Evolutionary conservation across 2,888 invertebrate species (phyloP).

Genomic region (Brachynemurus nebulosus): DNA sequence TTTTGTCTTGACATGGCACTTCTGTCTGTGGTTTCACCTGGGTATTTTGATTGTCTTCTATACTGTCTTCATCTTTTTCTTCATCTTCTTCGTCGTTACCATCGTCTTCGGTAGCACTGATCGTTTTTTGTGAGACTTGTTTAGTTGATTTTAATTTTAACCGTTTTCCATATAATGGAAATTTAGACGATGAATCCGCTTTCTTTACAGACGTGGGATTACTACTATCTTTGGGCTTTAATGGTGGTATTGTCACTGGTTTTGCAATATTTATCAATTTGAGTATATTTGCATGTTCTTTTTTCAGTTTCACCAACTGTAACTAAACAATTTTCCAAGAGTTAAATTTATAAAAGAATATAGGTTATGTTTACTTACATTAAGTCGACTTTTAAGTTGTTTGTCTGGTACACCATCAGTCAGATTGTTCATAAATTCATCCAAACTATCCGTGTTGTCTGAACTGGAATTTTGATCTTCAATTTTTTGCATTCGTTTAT

Average conservation of each 20-base stretch:
- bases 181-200: no score
- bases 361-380: constrained; percentile 33
- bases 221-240: constrained; percentile 24
- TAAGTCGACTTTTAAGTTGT: constrained; percentile 47
- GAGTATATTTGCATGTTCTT: constrained; percentile 51
- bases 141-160: constrained; percentile 21
- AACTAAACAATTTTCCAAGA: constrained; percentile 33
- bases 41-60: background rate
- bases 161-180: constrained; percentile 41
- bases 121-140: constrained; percentile 10
- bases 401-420: constrained; percentile 35
- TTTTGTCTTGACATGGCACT: background rate
- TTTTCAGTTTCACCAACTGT: constrained; percentile 50
- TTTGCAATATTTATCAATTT: constrained; percentile 61
- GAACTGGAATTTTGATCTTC: constrained; percentile 25
- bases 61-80: constrained; percentile 5
- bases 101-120: constrained; percentile 10
- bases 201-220: constrained; percentile 18
- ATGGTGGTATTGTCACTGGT: constrained; percentile 46
- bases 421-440: constrained; percentile 66
- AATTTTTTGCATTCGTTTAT: constrained; percentile 32
- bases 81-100: constrained; percentile 13
- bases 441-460: constrained; percentile 57
- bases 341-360: constrained; percentile 1
- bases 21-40: background rate